Evolutionary conservation across 2,797 vertebrate genomes (phyloP).

Genomic region (Amazona ochrocephala): DNA sequence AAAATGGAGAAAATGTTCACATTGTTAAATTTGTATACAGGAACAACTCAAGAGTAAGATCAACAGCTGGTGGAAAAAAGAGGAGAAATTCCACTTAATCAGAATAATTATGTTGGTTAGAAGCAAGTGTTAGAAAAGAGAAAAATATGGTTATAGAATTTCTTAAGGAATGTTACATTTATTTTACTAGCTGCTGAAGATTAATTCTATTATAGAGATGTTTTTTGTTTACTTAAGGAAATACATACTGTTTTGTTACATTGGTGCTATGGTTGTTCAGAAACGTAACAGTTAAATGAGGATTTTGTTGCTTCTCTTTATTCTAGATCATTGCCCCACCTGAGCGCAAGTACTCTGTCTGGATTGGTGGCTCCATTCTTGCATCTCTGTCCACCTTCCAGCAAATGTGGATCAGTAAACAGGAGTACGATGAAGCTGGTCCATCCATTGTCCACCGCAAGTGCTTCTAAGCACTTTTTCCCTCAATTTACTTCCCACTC

Average conservation of each 20-base stretch:
- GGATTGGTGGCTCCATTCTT: conserved; percentile 83
- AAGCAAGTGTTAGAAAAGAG: neutral
- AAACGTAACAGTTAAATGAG: neutral
- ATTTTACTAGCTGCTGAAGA: neutral
- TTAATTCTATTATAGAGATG: neutral
- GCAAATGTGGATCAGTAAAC: conserved; percentile 91
- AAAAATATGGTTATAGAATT: neutral
- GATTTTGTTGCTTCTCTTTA: conserved; percentile 11
- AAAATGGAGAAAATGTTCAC: neutral
- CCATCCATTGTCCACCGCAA: conserved; percentile 99
- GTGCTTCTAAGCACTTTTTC: conserved; percentile 92
- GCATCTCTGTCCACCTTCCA: conserved; percentile 90
- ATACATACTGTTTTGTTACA: neutral
- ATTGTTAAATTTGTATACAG: neutral
- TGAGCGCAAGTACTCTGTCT: conserved; percentile 86
- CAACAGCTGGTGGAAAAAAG: neutral
- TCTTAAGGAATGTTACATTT: neutral
- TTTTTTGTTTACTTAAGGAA: neutral
- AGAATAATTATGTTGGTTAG: neutral
- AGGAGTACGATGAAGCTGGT: conserved; percentile 86
- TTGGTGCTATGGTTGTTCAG: neutral
- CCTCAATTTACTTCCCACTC: conserved; percentile 74
- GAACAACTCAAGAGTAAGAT: neutral
- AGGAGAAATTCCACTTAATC: neutral
- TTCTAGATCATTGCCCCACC: conserved; percentile 86